Percentiles rank a stretch among this genome's conserved stretches.
phyloP scores from a whole-genome alignment of 1,140 invertebrate species.

The Drosophila fuyamai region DNA sequence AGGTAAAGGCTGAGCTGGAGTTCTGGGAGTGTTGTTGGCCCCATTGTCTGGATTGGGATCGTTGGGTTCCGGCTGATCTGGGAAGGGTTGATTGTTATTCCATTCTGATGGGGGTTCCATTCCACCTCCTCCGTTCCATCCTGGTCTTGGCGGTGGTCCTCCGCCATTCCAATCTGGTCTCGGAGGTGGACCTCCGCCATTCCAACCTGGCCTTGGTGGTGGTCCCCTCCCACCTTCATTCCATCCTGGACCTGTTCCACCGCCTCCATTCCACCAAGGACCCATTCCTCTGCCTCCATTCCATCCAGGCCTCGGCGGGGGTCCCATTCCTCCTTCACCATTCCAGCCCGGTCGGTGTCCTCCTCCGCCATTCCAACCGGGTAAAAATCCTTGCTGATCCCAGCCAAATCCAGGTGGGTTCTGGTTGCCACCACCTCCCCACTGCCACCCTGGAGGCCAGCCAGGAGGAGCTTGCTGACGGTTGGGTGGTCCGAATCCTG shows the following conservation, averaged over 20 bases:
- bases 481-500: constrained; percentile 8
- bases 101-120: constrained; percentile 5
- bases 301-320: constrained; percentile 8
- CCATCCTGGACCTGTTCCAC: not conserved
- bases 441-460: constrained; percentile 46
- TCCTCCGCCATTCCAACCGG: constrained; percentile 10
- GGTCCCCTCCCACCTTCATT: not conserved
- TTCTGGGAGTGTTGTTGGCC: not conserved
- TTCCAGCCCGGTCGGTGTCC: constrained; percentile 16
- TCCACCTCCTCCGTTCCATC: constrained; percentile 26
- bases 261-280: constrained; percentile 11
- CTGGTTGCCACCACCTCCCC: constrained; percentile 25
- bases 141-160: constrained; percentile 5
- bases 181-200: constrained; percentile 1
- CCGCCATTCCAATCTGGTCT: not conserved
- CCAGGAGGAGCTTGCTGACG: constrained; percentile 39
- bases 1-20: not conserved
- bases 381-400: constrained; percentile 2
- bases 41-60: not conserved
- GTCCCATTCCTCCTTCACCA: constrained; percentile 15
- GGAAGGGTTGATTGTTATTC: constrained; percentile 18
- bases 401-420: constrained; percentile 27
- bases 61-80: not conserved
- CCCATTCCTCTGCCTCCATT: not conserved
- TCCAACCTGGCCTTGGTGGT: constrained; percentile 18